These are phyloP conservation scores for Triplophysa dalaica DNA, from an alignment of 2,113 vertebrate genomes.

Conservation along the genomic window DNA sequence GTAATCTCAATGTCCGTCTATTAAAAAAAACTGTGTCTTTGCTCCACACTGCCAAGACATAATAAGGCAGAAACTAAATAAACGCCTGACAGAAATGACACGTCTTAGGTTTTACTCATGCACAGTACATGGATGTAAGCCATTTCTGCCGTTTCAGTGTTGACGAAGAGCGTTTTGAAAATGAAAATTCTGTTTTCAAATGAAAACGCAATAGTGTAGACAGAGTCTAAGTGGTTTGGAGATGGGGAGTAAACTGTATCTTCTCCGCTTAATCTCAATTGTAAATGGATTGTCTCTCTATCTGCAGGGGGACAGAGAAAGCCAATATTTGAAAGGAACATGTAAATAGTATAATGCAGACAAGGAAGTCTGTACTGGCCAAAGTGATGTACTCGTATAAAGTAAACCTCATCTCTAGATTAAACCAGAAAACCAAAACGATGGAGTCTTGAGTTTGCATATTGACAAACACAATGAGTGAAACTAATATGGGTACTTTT, in stretches of 20 bases:
- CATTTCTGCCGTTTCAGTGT: too few species aligned
- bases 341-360: conserved; percentile 31
- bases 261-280: conserved; percentile 17
- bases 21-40: too few species aligned
- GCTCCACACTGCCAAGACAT: too few species aligned
- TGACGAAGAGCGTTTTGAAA: neutral
- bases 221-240: conserved; percentile 10
- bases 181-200: too few species aligned
- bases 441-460: conserved; percentile 24
- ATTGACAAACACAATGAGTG: neutral
- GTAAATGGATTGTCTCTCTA: conserved; percentile 51
- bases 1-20: too few species aligned
- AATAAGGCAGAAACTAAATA: too few species aligned
- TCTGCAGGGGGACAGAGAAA: conserved; percentile 40
- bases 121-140: too few species aligned
- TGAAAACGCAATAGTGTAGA: too few species aligned
- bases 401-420: conserved; percentile 4
- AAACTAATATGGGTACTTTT: neutral
- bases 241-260: neutral
- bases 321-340: conserved; percentile 61
- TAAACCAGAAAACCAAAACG: neutral
- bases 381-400: conserved; percentile 14
- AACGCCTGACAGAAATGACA: too few species aligned
- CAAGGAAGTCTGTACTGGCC: neutral
- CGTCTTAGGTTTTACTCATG: too few species aligned